Percentiles rank a stretch among this genome's conserved stretches.
Evolutionary conservation across 2,113 vertebrate genomes (phyloP).

Genomic region (Epinephelus fuscoguttatus): DNA sequence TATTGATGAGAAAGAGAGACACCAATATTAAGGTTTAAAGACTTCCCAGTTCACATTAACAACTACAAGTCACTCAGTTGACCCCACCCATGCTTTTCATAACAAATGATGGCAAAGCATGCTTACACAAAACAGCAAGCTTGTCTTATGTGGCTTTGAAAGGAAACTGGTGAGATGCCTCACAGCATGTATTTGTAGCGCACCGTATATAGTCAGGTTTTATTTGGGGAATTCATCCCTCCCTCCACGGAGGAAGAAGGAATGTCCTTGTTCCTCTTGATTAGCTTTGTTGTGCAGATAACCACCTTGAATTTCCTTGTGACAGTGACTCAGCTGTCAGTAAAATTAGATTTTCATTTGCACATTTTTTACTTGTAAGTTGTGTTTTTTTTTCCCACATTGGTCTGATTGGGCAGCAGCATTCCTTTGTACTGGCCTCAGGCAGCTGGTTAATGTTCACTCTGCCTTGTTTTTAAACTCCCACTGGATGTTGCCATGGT

Average conservation of each 20-base stretch:
- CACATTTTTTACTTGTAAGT: too few relatives aligned
- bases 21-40: neutral
- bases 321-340: neutral
- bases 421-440: neutral
- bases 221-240: neutral
- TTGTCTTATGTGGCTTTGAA: conserved; percentile 22
- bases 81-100: conserved; percentile 5
- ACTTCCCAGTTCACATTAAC: neutral
- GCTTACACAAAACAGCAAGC: neutral
- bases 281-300: neutral
- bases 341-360: neutral
- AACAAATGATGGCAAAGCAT: conserved; percentile 7
- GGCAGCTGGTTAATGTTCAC: neutral
- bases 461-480: conserved; percentile 9
- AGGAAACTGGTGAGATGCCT: conserved; percentile 29
- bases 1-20: neutral
- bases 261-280: neutral
- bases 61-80: neutral
- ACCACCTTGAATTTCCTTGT: neutral
- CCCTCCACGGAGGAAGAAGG: neutral
- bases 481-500: conserved; percentile 8
- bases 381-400: neutral
- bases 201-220: neutral
- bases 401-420: neutral
- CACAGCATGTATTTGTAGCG: neutral